These are phyloP conservation scores for Dynastes tityus DNA, from an alignment of 2,888 invertebrate genomes.

Conservation along the genomic window DNA sequence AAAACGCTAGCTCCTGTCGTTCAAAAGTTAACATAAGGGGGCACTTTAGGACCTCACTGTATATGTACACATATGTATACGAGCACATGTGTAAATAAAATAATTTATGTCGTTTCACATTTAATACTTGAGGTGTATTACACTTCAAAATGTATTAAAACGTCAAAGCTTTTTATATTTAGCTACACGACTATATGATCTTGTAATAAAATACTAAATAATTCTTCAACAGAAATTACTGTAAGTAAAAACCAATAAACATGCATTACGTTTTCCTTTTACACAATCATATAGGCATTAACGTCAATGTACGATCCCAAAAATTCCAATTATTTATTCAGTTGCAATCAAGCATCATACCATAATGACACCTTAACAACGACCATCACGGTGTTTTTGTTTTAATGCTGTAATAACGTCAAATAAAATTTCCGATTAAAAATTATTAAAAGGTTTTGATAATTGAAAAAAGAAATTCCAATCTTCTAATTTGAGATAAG, in stretches of 20 bases:
- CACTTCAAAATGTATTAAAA: not conserved
- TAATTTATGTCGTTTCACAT: too few relatives aligned
- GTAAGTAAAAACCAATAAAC: not conserved
- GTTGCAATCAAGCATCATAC: not conserved
- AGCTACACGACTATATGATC: not conserved
- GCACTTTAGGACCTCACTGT: too few relatives aligned
- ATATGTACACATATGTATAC: too few relatives aligned
- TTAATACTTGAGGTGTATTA: too few relatives aligned
- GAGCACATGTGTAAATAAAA: too few relatives aligned
- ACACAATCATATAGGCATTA: not conserved
- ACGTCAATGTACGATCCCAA: not conserved
- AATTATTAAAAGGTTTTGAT: not conserved
- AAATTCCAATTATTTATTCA: not conserved
- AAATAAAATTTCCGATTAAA: not conserved
- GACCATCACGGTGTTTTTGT: not conserved
- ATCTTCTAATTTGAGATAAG: too few relatives aligned
- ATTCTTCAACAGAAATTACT: not conserved
- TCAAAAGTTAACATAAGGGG: too few relatives aligned
- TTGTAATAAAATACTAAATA: not conserved
- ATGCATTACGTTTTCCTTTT: not conserved
- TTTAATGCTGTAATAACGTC: not conserved
- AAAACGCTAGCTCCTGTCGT: too few relatives aligned
- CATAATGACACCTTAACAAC: not conserved
- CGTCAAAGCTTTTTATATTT: not conserved
- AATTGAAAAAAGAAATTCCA: not conserved